A percentile compares a stretch with the other conserved stretches of the same genome.
Evolutionary conservation across 2,113 vertebrate genomes (phyloP).

Genomic region (Strix aluco): DNA sequence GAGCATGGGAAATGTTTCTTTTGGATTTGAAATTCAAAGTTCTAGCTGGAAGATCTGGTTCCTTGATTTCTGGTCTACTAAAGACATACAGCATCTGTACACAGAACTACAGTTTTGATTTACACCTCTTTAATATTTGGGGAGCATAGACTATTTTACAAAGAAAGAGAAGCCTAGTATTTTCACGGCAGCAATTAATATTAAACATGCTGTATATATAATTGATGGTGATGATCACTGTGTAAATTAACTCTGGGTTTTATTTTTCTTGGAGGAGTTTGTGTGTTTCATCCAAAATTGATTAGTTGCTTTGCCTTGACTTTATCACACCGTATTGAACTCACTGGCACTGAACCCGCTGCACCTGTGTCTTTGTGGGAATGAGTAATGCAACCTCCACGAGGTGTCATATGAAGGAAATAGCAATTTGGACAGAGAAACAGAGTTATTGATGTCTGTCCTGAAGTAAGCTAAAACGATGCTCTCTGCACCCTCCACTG

Average conservation of each 20-base stretch:
- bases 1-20: not conserved
- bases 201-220: not conserved
- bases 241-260: not conserved
- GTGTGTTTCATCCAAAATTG: not conserved
- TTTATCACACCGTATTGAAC: not conserved
- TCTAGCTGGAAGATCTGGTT: not conserved
- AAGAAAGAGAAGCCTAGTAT: not conserved
- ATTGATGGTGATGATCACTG: not conserved
- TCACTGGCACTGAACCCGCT: not conserved
- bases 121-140: not conserved
- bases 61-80: not conserved
- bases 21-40: not conserved
- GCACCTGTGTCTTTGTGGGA: slow-evolving; percentile 8
- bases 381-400: not conserved
- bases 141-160: not conserved
- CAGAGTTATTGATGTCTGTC: slow-evolving; percentile 16
- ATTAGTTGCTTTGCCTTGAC: slow-evolving; percentile 27
- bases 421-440: not conserved
- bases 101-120: not conserved
- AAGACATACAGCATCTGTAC: not conserved
- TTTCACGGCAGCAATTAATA: slow-evolving; percentile 13
- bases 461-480: not conserved
- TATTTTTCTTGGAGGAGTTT: slow-evolving; percentile 15
- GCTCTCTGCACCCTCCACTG: not conserved
- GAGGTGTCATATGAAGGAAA: not conserved